Conservation (phyloP, 2,888 invertebrate genomes). For the Pyrgus malvae region DNA sequence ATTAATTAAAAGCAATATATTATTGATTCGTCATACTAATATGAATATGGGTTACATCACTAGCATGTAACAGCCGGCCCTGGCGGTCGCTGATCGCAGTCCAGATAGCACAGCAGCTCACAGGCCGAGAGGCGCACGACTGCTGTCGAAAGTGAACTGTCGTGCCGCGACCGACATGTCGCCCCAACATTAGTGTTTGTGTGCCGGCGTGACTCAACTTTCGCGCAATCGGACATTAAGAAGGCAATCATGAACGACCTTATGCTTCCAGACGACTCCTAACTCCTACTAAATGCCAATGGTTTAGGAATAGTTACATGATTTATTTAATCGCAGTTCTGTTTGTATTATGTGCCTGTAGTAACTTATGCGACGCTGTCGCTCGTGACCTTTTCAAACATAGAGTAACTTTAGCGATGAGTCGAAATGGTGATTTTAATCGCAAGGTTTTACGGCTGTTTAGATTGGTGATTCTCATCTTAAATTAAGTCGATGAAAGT, state of each 20-base stretch:
- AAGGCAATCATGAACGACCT: slow-evolving; percentile 40
- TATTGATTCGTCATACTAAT: background rate
- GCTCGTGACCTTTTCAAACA: background rate
- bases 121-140: slow-evolving; percentile 71
- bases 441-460: too few relatives aligned
- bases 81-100: slow-evolving; percentile 69
- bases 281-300: slow-evolving; percentile 24
- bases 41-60: slow-evolving; percentile 28
- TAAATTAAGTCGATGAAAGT: background rate
- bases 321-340: slow-evolving; percentile 12
- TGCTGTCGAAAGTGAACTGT: slow-evolving; percentile 73
- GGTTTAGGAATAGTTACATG: slow-evolving; percentile 12
- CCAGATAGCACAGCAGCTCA: slow-evolving; percentile 65
- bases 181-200: slow-evolving; percentile 49
- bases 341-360: background rate
- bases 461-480: too few relatives aligned
- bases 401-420: background rate
- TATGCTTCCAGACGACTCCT: slow-evolving; percentile 27
- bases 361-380: background rate
- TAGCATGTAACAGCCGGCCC: slow-evolving; percentile 56
- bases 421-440: background rate
- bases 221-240: slow-evolving; percentile 60
- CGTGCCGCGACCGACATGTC: slow-evolving; percentile 50
- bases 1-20: too few relatives aligned
- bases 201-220: slow-evolving; percentile 60